Evolutionary conservation across 2,797 vertebrate species (phyloP).

Genomic region (Scarus forsteni): DNA sequence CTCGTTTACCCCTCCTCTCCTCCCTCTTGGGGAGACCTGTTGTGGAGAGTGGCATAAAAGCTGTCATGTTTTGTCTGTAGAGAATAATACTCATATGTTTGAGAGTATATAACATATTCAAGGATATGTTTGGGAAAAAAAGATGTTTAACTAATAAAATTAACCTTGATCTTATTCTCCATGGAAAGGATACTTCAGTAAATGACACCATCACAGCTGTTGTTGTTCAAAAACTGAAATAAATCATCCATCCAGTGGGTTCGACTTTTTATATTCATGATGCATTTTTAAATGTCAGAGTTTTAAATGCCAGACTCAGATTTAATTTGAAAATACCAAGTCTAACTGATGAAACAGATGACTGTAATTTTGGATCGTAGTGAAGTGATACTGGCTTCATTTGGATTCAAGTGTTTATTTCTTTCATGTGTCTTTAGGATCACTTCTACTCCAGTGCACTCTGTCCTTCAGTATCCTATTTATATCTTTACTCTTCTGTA

Average conservation of each 20-base stretch:
- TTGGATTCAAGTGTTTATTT: conserved; percentile 8
- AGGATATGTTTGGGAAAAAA: too few relatives aligned
- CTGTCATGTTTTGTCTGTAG: not conserved
- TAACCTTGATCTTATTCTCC: not conserved
- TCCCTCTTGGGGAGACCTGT: conserved; percentile 2
- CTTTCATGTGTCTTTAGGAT: conserved; percentile 7
- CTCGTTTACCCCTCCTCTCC: not conserved
- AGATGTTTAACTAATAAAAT: not conserved
- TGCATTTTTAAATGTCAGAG: conserved; percentile 22
- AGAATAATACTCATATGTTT: too few relatives aligned
- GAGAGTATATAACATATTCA: too few relatives aligned
- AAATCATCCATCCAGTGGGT: not conserved
- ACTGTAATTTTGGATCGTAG: conserved; percentile 8
- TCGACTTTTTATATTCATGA: not conserved
- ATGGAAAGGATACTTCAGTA: not conserved
- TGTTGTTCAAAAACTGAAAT: not conserved
- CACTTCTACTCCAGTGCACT: not conserved
- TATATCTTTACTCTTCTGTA: not conserved
- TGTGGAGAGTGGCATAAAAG: conserved; percentile 7
- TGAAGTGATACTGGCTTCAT: not conserved
- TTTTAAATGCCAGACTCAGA: conserved; percentile 19
- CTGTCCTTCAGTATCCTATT: not conserved
- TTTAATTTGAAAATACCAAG: conserved; percentile 20
- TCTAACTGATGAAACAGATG: conserved; percentile 18
- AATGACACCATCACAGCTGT: not conserved